Base-by-base conservation (phyloP, 2,113 vertebrate species). In the Rhynchopsitta pachyrhyncha region DNA sequence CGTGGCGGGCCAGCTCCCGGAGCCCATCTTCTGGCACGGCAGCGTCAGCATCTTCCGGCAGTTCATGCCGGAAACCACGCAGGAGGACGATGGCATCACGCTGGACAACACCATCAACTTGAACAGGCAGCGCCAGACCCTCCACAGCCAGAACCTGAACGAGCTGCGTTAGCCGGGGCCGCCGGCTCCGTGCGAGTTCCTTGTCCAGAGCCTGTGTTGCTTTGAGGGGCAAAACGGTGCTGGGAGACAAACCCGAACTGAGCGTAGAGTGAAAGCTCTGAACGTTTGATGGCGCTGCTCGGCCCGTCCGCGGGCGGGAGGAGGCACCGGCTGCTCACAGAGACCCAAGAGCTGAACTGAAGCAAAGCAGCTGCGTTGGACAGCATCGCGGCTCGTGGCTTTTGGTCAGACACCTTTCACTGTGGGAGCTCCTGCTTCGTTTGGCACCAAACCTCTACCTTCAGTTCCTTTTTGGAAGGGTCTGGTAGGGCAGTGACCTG, bases 21-120 rank as follows among this genome's bases (percentile, higher is more conserved):
- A 99, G 97, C 99, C 99, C 52, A 99, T 98, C 79, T 99, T 99
- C 98, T 99, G 99, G 99, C 99, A 99, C 0, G 99, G 99, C 98
- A 99, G 99, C 3, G 99, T 99, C 97, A 99, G 99, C 98, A 99
- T 99, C 44, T 99, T 99, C 97, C 98, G 99, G 8, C 99, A 99
- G 98, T 99, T 99, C 98, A 99, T 99, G 99, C 99, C 99, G 0
- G 98, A 98, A 68, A 98, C 98, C 20, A 97, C 97, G 3, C 97
- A 95, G 14, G 97, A 98, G 0, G 99, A 98, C 0, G 98, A 98
- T 2, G 79, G 98, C 35, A 90, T 97, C 13, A 92, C 96, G 0
- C 82, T 98, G 14, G 98, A 99, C 91, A 98, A 98, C 44, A 93
- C 95, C 53, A 97, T 98, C 64, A 98, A 93, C 90, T 71, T 99